Base-by-base conservation (phyloP, 2,797 vertebrate species). In the Ispidina picta region DNA sequence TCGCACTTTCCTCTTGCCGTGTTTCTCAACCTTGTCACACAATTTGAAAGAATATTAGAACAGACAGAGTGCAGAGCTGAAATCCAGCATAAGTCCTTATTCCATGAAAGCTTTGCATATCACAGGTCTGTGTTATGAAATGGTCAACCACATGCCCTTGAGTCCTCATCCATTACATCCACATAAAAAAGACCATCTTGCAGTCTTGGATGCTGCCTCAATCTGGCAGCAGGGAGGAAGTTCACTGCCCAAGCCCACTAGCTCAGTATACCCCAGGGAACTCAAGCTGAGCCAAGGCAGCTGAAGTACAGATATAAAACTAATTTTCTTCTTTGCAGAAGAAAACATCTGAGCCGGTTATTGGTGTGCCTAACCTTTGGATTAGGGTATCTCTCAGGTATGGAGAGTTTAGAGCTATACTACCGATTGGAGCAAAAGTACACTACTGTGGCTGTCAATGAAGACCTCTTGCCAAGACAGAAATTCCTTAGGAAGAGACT, bases 41-140 rank as follows among this genome's bases (percentile, higher is more conserved):
- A 96, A 96, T 96, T 96, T 96, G 95, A 85, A 93, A 89, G 55
- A 69, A 93, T 95, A 95, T 96, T 96, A 90, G 93, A 96, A 89
- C 72, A 93, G 93, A 96, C 94, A 96, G 90, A 93, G 94, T 91
- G 91, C 93, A 96, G 83, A 94, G 94, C 95, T 93, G 94, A 96
- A 95, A 96, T 93, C 86, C 94, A 89, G 84, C 66, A 58, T 70
- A 85, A 90, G 76, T 94, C 88, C 82, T 96, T 83, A 83, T 90
- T 94, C 85, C 77, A 59, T 23, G 70, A 72, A 84, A 91, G 86
- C 91, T 96, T 96, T 96, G 92, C 95, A 95, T 96, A 95, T 94
- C 76, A 39, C 82, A 75, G 75, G 77, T 65, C 89, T 59, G 49
- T 79, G 54, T 91, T 96, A 92, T 92, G 91, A 96, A 96, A 86